Base-by-base conservation (phyloP, 2,113 vertebrate species). In the Columbina picui region DNA sequence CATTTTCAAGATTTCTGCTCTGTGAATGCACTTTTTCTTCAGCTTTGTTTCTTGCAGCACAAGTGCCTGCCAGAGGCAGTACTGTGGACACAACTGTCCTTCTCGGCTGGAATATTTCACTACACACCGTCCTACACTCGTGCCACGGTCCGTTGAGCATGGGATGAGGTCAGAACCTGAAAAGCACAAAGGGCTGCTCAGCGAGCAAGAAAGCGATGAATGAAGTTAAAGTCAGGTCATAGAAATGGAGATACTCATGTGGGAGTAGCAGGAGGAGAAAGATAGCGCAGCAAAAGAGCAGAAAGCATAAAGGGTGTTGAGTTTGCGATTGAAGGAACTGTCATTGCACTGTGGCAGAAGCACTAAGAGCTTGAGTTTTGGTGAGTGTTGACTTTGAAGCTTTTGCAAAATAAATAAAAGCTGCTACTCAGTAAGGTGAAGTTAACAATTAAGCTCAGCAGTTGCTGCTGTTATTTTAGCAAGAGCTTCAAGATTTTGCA, bases 141-240 rank as follows among this genome's bases (percentile, higher is more conserved):
- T 82, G 88, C 96, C 11, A 1, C 82, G 84, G 96, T 59, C 79
- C 77, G 12, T 70, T 88, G 92, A 94, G 96, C 95, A 94, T 53
- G 93, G 95, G 90, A 82, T 3, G 49, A 90, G 96, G 95, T 96
- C 97, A 97, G 94, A 97, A 97, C 96, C 97, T 96, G 95, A 96
- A 87, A 95, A 94, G 77, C 96, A 94, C 84, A 89, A 89, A 96
- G 83, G 96, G 60, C 86, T 86, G 84, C 91, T 92, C 96, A 92
- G 39, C 41, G 16, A 95, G 91, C 89, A 76, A n/a, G 77, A 69
- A 70, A 39, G 39, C 41, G 29, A 76, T 70, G 95, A 96, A 90
- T 87, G 92, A 74, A 71, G 34, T 85, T 57, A 20, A 67, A 94
- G 83, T 93, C 95, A 45, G 92, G 87, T 89, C 73, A 23, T 27